Evolutionary conservation across 2,888 invertebrate genomes (phyloP).

Genomic region (Emmelina monodactyla): DNA sequence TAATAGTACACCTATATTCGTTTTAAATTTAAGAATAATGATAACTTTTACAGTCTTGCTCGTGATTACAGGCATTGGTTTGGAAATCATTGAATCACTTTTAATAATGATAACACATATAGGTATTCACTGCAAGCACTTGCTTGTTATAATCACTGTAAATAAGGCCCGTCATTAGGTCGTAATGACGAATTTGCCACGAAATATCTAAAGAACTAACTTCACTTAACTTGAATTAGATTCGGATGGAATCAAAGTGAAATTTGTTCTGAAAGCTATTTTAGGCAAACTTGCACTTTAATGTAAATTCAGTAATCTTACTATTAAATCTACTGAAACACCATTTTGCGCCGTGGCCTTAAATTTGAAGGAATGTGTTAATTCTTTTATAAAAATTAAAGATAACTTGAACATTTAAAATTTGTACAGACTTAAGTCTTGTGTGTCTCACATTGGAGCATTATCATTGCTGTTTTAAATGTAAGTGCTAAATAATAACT

Average conservation of each 20-base stretch:
- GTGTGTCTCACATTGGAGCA: constrained; percentile 31
- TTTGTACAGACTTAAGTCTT: constrained; percentile 41
- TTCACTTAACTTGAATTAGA: not conserved
- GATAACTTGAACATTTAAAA: constrained; percentile 31
- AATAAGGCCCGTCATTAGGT: constrained; percentile 44
- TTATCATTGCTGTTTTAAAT: constrained; percentile 32
- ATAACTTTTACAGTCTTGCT: too few species aligned
- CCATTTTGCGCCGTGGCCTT: constrained; percentile 66
- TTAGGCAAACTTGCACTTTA: constrained; percentile 17
- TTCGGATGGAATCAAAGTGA: too few species aligned
- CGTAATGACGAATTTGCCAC: constrained; percentile 28
- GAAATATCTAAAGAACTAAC: not conserved
- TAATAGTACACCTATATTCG: not conserved
- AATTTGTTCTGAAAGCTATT: too few species aligned
- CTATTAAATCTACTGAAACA: constrained; percentile 62
- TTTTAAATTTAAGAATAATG: constrained; percentile 29
- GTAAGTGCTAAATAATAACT: constrained; percentile 39
- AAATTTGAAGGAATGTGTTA: constrained; percentile 59
- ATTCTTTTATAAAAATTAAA: constrained; percentile 44
- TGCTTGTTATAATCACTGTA: constrained; percentile 35
- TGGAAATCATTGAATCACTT: constrained; percentile 12
- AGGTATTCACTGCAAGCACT: constrained; percentile 19
- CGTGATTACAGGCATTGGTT: constrained; percentile 17
- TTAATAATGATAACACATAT: too few species aligned
- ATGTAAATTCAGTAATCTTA: constrained; percentile 42